A percentile compares a stretch with the other conserved stretches of the same genome.
Conservation (phyloP, 92 coral and sea anemone genomes). For the Galaxea fascicularis region DNA sequence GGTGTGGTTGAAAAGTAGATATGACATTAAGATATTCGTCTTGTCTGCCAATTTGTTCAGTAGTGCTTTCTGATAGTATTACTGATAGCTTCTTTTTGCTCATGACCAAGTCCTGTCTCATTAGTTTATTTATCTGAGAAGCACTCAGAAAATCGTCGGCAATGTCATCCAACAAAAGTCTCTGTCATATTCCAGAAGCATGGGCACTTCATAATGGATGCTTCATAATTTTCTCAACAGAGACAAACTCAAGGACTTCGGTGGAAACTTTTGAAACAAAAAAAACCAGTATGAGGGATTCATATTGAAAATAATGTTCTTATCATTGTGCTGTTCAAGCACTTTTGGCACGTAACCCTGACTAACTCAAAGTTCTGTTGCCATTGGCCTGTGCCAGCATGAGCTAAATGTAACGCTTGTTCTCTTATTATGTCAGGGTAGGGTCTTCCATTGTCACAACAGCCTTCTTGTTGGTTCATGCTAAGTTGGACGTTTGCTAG, state of each 20-base stretch:
- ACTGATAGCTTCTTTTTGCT: conserved; percentile 3
- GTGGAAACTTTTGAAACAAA: too few relatives aligned
- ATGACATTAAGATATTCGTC: conserved; percentile 57
- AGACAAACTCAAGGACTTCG: too few relatives aligned
- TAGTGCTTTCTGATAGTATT: neutral
- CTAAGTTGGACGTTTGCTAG: neutral
- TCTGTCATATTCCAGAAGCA: conserved; percentile 3
- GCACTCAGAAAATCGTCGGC: conserved; percentile 7
- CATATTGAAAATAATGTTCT: too few relatives aligned
- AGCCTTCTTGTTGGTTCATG: neutral
- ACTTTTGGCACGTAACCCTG: too few relatives aligned
- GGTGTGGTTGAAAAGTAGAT: conserved; percentile 24
- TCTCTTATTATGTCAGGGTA: conserved; percentile 34
- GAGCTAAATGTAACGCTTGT: too few relatives aligned
- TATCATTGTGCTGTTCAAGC: too few relatives aligned
- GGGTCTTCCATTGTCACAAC: conserved; percentile 21
- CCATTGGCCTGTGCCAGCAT: too few relatives aligned
- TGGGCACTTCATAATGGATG: too few relatives aligned
- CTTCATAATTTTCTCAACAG: too few relatives aligned
- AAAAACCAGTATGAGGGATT: too few relatives aligned
- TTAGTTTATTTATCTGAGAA: conserved; percentile 18
- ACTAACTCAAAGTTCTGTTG: too few relatives aligned
- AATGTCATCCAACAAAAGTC: too few relatives aligned
- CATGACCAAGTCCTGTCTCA: conserved; percentile 25
- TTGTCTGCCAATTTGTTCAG: neutral